A percentile compares a stretch with the other conserved stretches of the same genome.
Conservation (phyloP, 2,113 vertebrate genomes). For the Theristicus caerulescens region DNA sequence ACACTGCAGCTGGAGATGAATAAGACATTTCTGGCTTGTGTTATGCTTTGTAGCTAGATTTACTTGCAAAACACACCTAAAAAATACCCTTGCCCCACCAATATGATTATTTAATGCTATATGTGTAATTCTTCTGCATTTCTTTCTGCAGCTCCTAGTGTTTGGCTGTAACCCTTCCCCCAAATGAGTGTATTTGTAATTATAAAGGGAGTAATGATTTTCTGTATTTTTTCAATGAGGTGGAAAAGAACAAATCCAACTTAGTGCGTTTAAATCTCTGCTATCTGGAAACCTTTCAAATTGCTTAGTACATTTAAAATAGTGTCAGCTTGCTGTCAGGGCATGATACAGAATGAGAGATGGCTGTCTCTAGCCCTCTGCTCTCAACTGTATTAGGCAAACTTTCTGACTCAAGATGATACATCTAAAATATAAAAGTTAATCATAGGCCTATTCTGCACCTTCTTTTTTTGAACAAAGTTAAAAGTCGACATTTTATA, state of each 20-base stretch:
- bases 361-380: not conserved
- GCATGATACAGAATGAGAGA: not conserved
- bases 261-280: not conserved
- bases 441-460: not conserved
- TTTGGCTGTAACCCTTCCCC: not conserved
- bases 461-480: not conserved
- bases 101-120: not conserved
- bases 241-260: not conserved
- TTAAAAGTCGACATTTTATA: not conserved
- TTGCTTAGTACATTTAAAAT: not conserved
- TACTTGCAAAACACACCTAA: not conserved
- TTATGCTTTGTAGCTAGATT: not conserved
- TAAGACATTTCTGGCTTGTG: not conserved
- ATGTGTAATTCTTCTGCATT: fast-evolving
- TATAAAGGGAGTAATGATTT: not conserved
- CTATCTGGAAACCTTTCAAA: slow-evolving; percentile 6
- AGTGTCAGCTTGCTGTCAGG: slow-evolving; percentile 9
- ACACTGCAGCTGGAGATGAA: not conserved
- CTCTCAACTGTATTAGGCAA: not conserved
- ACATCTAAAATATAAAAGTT: not conserved
- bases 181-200: not conserved
- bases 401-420: not conserved
- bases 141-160: not conserved
- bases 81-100: not conserved
- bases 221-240: not conserved